Conservation (phyloP, 1,140 invertebrate species). For the Camponotus pennsylvanicus region DNA sequence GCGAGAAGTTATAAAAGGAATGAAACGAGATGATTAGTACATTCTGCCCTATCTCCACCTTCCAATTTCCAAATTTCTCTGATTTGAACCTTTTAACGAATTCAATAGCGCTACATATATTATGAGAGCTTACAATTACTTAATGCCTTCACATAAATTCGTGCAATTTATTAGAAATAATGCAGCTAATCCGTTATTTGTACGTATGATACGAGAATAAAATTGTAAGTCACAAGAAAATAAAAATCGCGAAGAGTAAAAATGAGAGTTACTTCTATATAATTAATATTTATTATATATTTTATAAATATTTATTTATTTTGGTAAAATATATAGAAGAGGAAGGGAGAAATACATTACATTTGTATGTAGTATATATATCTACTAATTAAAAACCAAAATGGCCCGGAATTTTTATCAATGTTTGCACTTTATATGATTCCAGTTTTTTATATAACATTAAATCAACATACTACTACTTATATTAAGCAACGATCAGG, state of each 20-base stretch:
- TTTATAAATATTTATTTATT: background rate
- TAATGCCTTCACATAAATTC: background rate
- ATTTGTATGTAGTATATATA: background rate
- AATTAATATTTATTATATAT: background rate
- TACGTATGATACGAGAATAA: background rate
- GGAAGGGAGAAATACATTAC: background rate
- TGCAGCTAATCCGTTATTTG: background rate
- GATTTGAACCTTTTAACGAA: background rate
- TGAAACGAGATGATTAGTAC: conserved; percentile 22
- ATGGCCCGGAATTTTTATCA: background rate
- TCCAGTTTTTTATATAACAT: background rate
- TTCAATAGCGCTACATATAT: background rate
- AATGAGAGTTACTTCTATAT: background rate
- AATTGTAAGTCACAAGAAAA: background rate
- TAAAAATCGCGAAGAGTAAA: background rate
- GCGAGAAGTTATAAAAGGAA: background rate
- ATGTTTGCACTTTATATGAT: background rate
- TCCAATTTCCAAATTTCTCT: background rate
- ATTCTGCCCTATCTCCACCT: background rate
- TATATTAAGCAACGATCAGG: background rate
- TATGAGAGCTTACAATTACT: background rate
- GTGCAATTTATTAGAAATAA: background rate
- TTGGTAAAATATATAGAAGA: background rate
- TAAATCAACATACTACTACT: background rate
- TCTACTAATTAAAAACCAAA: background rate